A percentile compares a stretch with the other conserved stretches of the same genome.
Conservation (phyloP, 2,797 vertebrate genomes). For the Toxotes lorentzi region DNA sequence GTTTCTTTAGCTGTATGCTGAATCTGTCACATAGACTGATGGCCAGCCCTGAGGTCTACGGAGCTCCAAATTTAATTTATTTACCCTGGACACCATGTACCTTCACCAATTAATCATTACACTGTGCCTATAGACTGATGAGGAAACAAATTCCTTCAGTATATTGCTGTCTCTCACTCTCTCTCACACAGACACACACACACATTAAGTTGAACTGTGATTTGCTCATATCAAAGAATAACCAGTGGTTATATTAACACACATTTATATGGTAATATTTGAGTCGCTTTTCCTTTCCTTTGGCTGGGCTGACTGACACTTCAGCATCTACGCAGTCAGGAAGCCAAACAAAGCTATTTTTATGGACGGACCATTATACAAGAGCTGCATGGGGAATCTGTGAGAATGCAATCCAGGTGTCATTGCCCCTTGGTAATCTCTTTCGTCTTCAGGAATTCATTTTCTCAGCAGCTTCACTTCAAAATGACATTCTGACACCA, state of each 20-base stretch:
- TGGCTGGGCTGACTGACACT: constrained; percentile 72
- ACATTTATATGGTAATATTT: constrained; percentile 75
- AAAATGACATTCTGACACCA: constrained; percentile 84
- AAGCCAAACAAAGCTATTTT: constrained; percentile 83
- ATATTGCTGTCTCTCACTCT: constrained; percentile 13
- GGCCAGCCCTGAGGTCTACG: constrained; percentile 15
- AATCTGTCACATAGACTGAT: constrained; percentile 60
- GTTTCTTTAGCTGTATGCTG: constrained; percentile 21
- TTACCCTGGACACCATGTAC: constrained; percentile 6
- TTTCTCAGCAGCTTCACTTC: constrained; percentile 80
- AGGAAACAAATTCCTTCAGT: constrained; percentile 30
- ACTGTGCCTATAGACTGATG: constrained; percentile 6
- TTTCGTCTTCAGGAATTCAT: constrained; percentile 82
- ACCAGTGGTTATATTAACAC: constrained; percentile 75
- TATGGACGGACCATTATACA: constrained; percentile 80
- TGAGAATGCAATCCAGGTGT: constrained; percentile 81
- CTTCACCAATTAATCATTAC: constrained; percentile 40
- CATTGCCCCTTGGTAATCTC: constrained; percentile 79
- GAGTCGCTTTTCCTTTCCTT: constrained; percentile 55
- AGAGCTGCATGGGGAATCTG: constrained; percentile 75
- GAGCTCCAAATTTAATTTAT: constrained; percentile 27
- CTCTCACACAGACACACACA: constrained; percentile 20
- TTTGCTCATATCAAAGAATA: constrained; percentile 66
- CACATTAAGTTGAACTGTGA: constrained; percentile 43
- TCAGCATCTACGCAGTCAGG: constrained; percentile 57